Conservation (phyloP, 1,140 invertebrate genomes). For the Neuroterus valhalla region DNA sequence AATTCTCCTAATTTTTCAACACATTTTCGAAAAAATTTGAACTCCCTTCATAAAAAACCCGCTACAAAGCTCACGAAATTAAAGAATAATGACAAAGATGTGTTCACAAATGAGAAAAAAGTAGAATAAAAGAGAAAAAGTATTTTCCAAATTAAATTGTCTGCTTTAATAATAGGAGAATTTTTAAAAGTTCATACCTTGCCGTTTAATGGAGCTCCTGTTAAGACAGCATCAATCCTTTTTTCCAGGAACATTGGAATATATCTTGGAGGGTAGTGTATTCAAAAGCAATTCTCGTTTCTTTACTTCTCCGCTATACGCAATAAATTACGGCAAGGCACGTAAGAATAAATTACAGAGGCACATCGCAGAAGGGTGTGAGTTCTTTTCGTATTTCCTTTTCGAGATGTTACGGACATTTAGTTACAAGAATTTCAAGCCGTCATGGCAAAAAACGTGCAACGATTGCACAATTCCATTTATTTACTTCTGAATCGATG, state of each 20-base stretch:
- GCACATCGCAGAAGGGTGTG: conserved; percentile 19
- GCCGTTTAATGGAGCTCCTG: neutral
- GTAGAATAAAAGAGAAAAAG: neutral
- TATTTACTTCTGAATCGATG: conserved; percentile 21
- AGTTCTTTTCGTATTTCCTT: conserved; percentile 4
- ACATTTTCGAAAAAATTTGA: too few species aligned
- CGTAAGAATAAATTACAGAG: conserved; percentile 26
- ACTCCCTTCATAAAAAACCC: too few species aligned
- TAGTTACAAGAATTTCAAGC: conserved; percentile 15
- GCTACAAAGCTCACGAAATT: too few species aligned
- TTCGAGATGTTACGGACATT: conserved; percentile 16
- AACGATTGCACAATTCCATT: conserved; percentile 24
- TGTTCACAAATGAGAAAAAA: neutral
- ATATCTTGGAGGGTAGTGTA: conserved; percentile 8
- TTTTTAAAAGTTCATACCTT: neutral
- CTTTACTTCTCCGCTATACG: conserved; percentile 6
- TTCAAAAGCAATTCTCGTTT: conserved; percentile 20
- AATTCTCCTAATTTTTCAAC: too few species aligned
- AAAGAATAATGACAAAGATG: neutral
- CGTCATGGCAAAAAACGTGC: conserved; percentile 22
- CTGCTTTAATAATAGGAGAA: neutral
- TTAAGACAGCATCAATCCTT: conserved; percentile 13
- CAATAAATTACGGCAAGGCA: conserved; percentile 18
- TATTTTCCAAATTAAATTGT: neutral
- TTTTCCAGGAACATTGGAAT: conserved; percentile 17